Evolutionary conservation across 2,888 invertebrate genomes (phyloP), one percentile per base, ranked within the genome.

Genomic region (Drosophila monieri): DNA sequence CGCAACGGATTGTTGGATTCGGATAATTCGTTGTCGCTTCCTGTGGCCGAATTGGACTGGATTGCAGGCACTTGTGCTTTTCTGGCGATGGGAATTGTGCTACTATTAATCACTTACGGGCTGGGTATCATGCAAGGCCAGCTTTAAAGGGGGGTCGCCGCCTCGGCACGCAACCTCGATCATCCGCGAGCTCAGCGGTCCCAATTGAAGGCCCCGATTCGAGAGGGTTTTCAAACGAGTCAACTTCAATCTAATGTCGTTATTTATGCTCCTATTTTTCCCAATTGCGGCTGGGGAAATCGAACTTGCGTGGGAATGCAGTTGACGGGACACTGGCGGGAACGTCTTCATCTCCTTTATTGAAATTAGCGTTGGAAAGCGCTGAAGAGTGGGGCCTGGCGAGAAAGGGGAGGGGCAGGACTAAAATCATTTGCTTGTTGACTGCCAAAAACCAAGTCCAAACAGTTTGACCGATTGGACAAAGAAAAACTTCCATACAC

Each of bases 371-470:
- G 54, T 47, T 83, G 78, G 68, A 67, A 78, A 73, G 46, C n/a
- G 43, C 39, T 10, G 18, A n/a, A 9, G 23, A 37, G 18, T 18
- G 2, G n/a, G 15, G n/a, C 18, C 18, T 8, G 25, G 8, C 32
- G 30, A 12, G 69, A 56, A 56, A 37, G 46, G 41, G 35, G 12
- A 39, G 18, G 39, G 23, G 21, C 10, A 21, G 51, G 41, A 56
- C 74, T 81, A 87, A 81, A 81, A 81, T 73, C 81, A 85, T 87
- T 85, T 87, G 67, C 81, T 85, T 81, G 81, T 81, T 56, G 53
- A 49, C 81, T 80, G 81, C 85, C 85, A 74, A 66, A 52, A 56
- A 57, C 48, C 60, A 58, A 49, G 64, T 71, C 53, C 65, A 54
- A 80, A 52, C 79, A 74, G 77, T 85, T 76, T 81, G 87, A 81